These are phyloP conservation scores for Mesorhabditis spiculigera DNA, from an alignment of 2,888 invertebrate genomes.

Conservation along the genomic window DNA sequence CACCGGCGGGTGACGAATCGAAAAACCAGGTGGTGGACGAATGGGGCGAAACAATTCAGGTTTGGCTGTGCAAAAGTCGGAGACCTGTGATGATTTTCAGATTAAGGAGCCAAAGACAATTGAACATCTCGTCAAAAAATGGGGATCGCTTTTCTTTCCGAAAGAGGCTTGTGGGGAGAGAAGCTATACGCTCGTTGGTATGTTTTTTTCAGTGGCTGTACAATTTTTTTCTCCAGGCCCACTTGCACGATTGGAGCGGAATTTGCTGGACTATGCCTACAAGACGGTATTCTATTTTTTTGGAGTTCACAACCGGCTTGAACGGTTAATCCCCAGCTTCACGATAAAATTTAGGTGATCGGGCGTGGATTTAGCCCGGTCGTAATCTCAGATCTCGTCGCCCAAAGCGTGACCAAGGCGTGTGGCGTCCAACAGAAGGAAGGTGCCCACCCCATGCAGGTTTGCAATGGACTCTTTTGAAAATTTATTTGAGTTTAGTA, in stretches of 20 bases:
- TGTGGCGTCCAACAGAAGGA: slow-evolving; percentile 45
- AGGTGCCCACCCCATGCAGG: slow-evolving; percentile 26
- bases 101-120: slow-evolving; percentile 25
- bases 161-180: slow-evolving; percentile 44
- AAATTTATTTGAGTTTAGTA: slow-evolving; percentile 29
- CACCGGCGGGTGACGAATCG: slow-evolving; percentile 30
- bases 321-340: no score
- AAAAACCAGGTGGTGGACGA: slow-evolving; percentile 18
- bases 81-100: no score
- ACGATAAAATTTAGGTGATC: slow-evolving; percentile 11
- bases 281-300: slow-evolving; percentile 14
- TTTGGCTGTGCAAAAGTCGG: no score
- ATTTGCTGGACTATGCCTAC: slow-evolving; percentile 34
- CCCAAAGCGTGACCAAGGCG: slow-evolving; percentile 38
- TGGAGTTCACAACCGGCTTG: background rate
- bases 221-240: slow-evolving; percentile 15
- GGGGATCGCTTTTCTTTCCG: slow-evolving; percentile 49
- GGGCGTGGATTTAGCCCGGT: slow-evolving; percentile 42
- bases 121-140: slow-evolving; percentile 45
- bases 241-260: slow-evolving; percentile 26
- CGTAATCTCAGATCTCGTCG: slow-evolving; percentile 49
- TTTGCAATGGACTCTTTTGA: background rate
- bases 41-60: slow-evolving; percentile 31
- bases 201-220: background rate
- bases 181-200: slow-evolving; percentile 48